Conservation (phyloP, 1,140 invertebrate genomes). For the Cepaea nemoralis region DNA sequence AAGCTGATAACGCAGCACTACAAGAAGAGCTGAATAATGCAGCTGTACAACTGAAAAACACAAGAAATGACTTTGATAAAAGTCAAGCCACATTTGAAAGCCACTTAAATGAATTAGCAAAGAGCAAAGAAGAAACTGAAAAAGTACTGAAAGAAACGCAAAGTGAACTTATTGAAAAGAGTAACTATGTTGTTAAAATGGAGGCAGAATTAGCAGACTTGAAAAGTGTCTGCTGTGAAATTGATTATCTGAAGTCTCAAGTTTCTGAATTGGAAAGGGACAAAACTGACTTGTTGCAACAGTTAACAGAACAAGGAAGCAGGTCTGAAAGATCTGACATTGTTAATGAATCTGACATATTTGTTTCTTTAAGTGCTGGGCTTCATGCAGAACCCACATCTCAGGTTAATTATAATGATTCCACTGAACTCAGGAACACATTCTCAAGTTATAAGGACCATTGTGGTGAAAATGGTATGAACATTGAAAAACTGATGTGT, state of each 20-base stretch:
- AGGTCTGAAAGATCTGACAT: not conserved
- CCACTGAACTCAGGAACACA: constrained; percentile 10
- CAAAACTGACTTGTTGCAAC: not conserved
- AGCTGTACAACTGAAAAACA: constrained; percentile 10
- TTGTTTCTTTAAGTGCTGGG: not conserved
- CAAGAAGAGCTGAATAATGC: not conserved
- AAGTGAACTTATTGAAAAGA: not conserved
- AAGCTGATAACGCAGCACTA: constrained; percentile 23
- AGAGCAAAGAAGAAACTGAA: constrained; percentile 3
- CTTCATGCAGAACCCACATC: constrained; percentile 19
- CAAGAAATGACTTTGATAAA: not conserved
- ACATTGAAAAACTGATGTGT: constrained; percentile 15
- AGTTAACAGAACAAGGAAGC: not conserved
- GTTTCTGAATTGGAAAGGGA: constrained; percentile 4
- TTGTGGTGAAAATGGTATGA: not conserved
- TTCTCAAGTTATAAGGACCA: not conserved
- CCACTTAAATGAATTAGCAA: not conserved
- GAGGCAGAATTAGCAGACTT: constrained; percentile 21
- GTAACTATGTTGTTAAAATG: not conserved
- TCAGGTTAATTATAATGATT: not conserved
- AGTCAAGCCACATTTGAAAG: constrained; percentile 1
- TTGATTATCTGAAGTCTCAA: not conserved
- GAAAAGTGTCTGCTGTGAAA: constrained; percentile 1
- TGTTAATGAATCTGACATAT: constrained; percentile 26
- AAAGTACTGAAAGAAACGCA: not conserved